Percentiles rank a stretch among this genome's conserved stretches.
These are phyloP conservation scores for Meandrusa payeni DNA, from an alignment of 2,888 invertebrate species.

Conservation along the genomic window DNA sequence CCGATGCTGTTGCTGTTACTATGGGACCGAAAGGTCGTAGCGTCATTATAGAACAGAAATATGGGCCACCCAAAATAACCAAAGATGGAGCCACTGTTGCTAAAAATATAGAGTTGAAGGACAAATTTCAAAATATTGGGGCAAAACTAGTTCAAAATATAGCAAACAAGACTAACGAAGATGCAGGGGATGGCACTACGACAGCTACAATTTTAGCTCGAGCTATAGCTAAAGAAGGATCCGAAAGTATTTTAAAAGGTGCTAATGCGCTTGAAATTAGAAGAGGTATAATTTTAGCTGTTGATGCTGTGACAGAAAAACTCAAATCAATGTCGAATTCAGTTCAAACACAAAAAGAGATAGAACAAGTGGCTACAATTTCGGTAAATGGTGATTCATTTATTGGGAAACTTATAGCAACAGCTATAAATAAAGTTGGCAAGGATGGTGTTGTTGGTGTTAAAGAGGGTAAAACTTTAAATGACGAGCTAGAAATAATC, in stretches of 20 bases:
- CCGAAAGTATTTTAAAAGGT: constrained; percentile 97
- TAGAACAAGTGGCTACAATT: constrained; percentile 99
- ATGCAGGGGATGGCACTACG: constrained; percentile 99
- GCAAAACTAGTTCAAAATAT: constrained; percentile 99
- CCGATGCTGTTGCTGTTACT: constrained; percentile 99
- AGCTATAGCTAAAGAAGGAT: constrained; percentile 98
- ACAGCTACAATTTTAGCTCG: constrained; percentile 98
- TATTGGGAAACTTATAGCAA: constrained; percentile 95
- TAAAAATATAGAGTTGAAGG: constrained; percentile 97
- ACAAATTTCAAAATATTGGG: constrained; percentile 99
- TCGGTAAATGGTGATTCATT: constrained; percentile 97
- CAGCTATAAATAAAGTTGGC: constrained; percentile 97
- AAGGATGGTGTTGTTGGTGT: constrained; percentile 99
- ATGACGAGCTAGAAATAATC: constrained; percentile 95
- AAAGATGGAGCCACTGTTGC: constrained; percentile 99
- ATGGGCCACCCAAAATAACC: constrained; percentile 99
- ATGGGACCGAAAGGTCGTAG: constrained; percentile 99
- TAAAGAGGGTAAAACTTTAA: constrained; percentile 98
- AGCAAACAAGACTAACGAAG: constrained; percentile 99
- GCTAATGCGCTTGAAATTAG: constrained; percentile 98
- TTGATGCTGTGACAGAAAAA: constrained; percentile 91
- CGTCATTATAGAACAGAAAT: constrained; percentile 98
- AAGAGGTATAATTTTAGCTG: constrained; percentile 95
- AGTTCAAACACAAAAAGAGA: constrained; percentile 97
- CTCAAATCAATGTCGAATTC: constrained; percentile 93